phyloP scores from a whole-genome alignment of 2,888 invertebrate species.

The Strigamia maritima region DNA sequence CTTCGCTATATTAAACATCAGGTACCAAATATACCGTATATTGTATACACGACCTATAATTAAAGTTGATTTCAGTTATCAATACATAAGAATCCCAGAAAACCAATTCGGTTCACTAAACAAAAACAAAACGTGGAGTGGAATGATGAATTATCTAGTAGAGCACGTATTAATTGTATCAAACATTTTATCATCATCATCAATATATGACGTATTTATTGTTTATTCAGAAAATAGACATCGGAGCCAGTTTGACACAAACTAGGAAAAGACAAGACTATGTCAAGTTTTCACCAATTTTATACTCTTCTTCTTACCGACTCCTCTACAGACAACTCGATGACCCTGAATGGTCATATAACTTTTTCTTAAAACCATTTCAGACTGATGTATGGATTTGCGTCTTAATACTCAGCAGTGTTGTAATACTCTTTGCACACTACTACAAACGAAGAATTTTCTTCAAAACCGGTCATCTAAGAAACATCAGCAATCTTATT shows the following conservation, averaged over 20 bases:
- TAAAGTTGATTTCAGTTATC: neutral
- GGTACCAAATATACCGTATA: too few species aligned
- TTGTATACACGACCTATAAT: neutral
- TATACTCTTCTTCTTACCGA: neutral
- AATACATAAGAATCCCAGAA: neutral
- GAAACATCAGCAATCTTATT: neutral
- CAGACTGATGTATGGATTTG: neutral
- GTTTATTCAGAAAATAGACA: neutral
- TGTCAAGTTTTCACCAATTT: slow-evolving; percentile 9
- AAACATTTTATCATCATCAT: neutral
- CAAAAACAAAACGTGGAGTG: neutral
- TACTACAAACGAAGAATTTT: neutral
- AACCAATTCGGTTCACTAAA: neutral
- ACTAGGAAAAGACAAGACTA: neutral
- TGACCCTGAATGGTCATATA: neutral
- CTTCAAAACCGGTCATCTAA: neutral
- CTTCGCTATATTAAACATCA: too few species aligned
- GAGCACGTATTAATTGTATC: neutral
- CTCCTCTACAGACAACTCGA: neutral
- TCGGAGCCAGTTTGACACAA: neutral
- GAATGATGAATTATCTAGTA: neutral
- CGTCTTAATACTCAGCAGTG: neutral
- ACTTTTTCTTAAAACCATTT: neutral
- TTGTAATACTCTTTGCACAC: neutral
- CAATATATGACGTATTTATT: neutral